Evolutionary conservation across 2,888 invertebrate genomes (phyloP), one percentile per base, ranked within the genome.

Genomic region (Tortrix viridana): DNA sequence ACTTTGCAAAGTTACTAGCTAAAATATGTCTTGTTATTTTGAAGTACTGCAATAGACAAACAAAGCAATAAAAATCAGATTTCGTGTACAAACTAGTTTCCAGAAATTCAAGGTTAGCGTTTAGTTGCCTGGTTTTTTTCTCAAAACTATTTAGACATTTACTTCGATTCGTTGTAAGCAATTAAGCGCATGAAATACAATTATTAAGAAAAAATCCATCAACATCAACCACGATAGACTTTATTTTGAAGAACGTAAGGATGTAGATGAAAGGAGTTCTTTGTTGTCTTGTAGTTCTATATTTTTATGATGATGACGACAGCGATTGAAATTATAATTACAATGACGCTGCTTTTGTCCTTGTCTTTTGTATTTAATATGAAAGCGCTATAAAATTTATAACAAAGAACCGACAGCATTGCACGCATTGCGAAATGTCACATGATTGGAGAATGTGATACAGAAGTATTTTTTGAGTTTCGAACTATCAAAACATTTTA

Each of bases 101-200:
- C 56, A 53, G 16, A 19, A 16, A 19, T 16, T 50, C 62, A 18
- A 16, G 61, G 53, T 53, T 41, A 7, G 14, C 38, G 7, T 20
- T 56, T 50, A 46, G 49, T 22, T 18, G 22, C 61, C 49, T 38
- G 50, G n/a, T 62, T 49, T 54, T 62, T 56, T 5, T 3, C 20
- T n/a, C 0, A 22, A 20, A 50, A 32, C 58, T 32, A 32, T 48
- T 38, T 22, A 48, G n/a, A 19, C 16, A 18, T 56, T n/a, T 44
- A 38, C 49, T 20, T 19, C 23, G 54, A 53, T 63, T 58, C 26
- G 57, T 22, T 52, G 58, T 43, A 32, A n/a, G 38, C 9, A 61
- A 55, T 63, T 47, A n/a, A 52, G 57, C 52, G 57, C 56, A 56
- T 44, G 49, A 49, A 22, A 46, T 49, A 37, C 23, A 56, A 61